These are phyloP conservation scores for Hemicrepidius hirtus DNA, from an alignment of 2,888 invertebrate species.

Conservation along the genomic window DNA sequence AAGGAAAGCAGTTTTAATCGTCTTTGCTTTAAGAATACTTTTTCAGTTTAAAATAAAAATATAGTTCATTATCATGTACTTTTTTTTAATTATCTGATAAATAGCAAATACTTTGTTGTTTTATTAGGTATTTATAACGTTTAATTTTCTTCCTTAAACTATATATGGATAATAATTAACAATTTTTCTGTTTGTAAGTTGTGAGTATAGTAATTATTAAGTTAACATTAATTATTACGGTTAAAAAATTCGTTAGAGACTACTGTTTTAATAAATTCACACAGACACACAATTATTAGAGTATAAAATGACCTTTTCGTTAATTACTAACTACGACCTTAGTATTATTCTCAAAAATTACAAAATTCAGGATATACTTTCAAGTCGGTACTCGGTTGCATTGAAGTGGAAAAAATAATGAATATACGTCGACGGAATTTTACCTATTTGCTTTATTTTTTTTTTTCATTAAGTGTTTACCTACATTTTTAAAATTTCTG, in stretches of 20 bases:
- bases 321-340: conserved; percentile 58
- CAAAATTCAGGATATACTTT: conserved; percentile 63
- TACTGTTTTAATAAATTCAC: conserved; percentile 19
- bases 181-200: not conserved
- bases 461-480: no score
- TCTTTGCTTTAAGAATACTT: not conserved
- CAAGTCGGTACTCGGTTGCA: conserved; percentile 53
- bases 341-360: conserved; percentile 57
- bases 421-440: conserved; percentile 19
- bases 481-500: not conserved
- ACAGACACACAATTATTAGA: conserved; percentile 50
- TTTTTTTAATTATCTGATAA: no score
- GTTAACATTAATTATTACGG: conserved; percentile 22
- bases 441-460: conserved; percentile 17
- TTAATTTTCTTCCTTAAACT: conserved; percentile 22
- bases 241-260: conserved; percentile 1
- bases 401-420: conserved; percentile 41
- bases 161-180: conserved; percentile 10
- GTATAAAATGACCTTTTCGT: conserved; percentile 57
- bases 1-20: conserved; percentile 55
- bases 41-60: no score
- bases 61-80: no score
- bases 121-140: not conserved
- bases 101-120: no score
- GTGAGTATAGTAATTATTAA: conserved; percentile 17